Base-by-base conservation (phyloP, 2,797 vertebrate species). In the Danio jaintianensis region DNA sequence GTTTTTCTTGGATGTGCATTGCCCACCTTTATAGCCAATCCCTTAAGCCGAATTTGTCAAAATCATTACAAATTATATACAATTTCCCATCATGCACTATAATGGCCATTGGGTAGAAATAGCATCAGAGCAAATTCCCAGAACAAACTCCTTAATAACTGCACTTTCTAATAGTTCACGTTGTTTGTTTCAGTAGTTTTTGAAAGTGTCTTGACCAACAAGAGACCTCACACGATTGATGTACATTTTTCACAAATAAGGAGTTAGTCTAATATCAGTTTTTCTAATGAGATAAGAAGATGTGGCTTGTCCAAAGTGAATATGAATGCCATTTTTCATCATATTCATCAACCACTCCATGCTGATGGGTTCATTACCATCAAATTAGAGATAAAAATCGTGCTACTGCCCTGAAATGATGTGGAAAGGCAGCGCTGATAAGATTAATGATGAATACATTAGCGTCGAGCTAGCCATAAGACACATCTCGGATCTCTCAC, bases 371-470 rank as follows among this genome's bases (percentile, higher is more conserved):
- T 91, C 90, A 90, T 92, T 92, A 92, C 88, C 90, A 91, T 89
- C 90, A 91, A 89, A 91, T 92, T 91, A 90, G 91, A 87, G 83
- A 84, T 86, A 87, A 87, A 88, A 91, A 89, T 90, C 88, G 83
- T 85, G 84, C 86, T 69, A 63, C 82, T 85, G 89, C 85, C 81
- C 87, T 82, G 87, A 91, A 91, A 91, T 90, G 88, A 90, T 90
- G 91, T 90, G 90, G 90, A 90, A 92, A 92, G 87, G 88, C 87
- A 89, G 84, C 69, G 75, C 86, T 89, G 91, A 90, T 91, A 89
- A 91, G 86, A 91, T 90, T 90, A 90, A 92, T 89, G 88, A 90
- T 88, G 87, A 90, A 89, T 88, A 85, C 88, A 91, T 91, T 88
- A 89, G 66, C 67, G 84, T 86, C 86, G 87, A 86, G 87, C 85